Evolutionary conservation across 2,888 invertebrate genomes (phyloP).

Genomic region (Cecidostiba fungosa): DNA sequence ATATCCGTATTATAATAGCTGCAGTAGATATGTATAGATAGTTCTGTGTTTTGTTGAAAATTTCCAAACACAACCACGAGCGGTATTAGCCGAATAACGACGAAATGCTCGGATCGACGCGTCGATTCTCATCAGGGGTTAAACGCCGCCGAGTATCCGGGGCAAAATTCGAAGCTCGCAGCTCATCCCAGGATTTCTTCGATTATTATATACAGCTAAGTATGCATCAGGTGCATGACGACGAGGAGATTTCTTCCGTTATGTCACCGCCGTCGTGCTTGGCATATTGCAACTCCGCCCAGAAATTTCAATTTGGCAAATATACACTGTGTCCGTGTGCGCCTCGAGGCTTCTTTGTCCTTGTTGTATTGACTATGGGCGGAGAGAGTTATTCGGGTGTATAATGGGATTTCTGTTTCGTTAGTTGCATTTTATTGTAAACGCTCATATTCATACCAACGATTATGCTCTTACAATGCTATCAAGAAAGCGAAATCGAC

Average conservation of each 20-base stretch:
- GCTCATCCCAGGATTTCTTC: slow-evolving; percentile 32
- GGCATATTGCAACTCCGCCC: slow-evolving; percentile 21
- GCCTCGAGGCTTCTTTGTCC: not conserved
- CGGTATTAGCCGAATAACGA: too few species aligned
- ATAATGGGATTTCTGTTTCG: not conserved
- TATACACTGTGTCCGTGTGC: not conserved
- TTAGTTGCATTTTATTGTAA: too few species aligned
- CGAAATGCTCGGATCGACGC: not conserved
- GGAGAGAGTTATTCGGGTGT: not conserved
- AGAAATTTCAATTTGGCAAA: slow-evolving; percentile 20
- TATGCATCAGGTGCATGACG: not conserved
- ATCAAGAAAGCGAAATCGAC: too few species aligned
- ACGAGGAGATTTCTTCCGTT: slow-evolving; percentile 42
- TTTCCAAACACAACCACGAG: too few species aligned
- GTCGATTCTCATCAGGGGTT: not conserved
- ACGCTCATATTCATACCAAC: too few species aligned
- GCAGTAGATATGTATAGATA: too few species aligned
- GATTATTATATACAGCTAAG: not conserved
- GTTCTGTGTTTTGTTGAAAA: too few species aligned
- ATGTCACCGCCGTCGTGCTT: not conserved
- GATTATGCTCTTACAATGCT: too few species aligned
- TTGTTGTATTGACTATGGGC: not conserved
- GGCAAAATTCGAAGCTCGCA: slow-evolving; percentile 6
- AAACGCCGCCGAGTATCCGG: slow-evolving; percentile 14
- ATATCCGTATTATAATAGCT: too few species aligned